Evolutionary conservation across 2,797 vertebrate species (phyloP).

Genomic region (Propithecus deckenii): DNA sequence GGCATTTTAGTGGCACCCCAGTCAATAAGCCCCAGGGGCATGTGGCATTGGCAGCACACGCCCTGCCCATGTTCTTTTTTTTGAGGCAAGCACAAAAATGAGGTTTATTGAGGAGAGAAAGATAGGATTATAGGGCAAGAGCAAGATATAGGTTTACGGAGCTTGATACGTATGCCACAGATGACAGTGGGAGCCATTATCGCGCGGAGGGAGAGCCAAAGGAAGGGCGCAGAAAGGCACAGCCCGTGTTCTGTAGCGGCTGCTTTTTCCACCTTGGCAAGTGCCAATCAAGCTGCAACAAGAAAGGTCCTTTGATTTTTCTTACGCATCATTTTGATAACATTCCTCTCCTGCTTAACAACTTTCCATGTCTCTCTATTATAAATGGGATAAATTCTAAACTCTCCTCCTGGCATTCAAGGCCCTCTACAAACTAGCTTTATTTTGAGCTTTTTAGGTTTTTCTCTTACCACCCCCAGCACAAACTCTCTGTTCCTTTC

Average conservation of each 20-base stretch:
- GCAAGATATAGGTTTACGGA: too few relatives aligned
- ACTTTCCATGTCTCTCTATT: background rate
- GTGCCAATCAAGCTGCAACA: too few relatives aligned
- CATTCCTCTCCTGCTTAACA: background rate
- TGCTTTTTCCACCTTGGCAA: background rate
- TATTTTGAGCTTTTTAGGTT: background rate
- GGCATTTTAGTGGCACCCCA: background rate
- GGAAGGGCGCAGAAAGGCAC: too few relatives aligned
- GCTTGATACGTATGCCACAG: too few relatives aligned
- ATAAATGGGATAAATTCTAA: background rate
- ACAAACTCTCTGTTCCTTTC: background rate
- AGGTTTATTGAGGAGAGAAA: too few relatives aligned
- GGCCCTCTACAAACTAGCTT: background rate
- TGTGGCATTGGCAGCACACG: background rate
- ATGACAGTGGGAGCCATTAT: too few relatives aligned
- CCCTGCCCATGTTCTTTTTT: fast-evolving
- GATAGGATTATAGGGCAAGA: too few relatives aligned
- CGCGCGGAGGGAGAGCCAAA: too few relatives aligned
- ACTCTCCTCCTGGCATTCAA: background rate
- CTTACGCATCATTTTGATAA: background rate
- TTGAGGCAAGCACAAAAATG: background rate
- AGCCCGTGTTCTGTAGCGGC: background rate
- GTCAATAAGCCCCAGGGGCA: too few relatives aligned
- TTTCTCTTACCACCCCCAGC: background rate
- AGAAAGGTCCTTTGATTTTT: background rate